Evolutionary conservation across 2,888 invertebrate species (phyloP).

Genomic region (Tinea pellionella): DNA sequence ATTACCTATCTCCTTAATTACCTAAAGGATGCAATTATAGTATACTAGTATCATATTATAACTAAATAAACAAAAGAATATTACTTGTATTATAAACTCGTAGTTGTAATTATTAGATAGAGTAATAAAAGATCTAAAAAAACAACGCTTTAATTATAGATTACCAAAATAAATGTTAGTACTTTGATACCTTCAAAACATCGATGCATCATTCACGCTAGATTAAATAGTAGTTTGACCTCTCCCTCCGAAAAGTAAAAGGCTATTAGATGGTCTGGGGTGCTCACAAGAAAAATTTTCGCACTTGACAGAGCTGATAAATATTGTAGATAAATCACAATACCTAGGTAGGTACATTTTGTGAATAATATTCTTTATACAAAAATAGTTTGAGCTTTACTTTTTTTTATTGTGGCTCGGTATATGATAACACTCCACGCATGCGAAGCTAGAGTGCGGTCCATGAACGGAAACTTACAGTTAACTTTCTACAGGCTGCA

Average conservation of each 20-base stretch:
- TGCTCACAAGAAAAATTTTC: slow-evolving; percentile 34
- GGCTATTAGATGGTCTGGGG: slow-evolving; percentile 54
- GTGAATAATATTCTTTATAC: no score
- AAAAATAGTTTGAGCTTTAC: no score
- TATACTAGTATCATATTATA: no score
- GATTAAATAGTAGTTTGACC: slow-evolving; percentile 65
- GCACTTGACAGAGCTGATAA: slow-evolving; percentile 28
- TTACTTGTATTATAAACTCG: no score
- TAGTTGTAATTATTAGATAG: no score
- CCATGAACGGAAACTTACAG: no score
- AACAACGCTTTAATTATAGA: neutral
- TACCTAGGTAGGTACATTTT: neutral
- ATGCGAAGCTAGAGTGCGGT: no score
- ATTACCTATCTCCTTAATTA: no score
- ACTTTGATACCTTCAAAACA: slow-evolving; percentile 8
- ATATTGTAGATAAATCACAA: slow-evolving; percentile 20
- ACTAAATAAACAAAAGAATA: no score
- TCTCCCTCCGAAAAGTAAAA: slow-evolving; percentile 50
- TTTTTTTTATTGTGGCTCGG: neutral
- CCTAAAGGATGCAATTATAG: no score
- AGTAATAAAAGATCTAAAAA: neutral
- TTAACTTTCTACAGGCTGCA: no score
- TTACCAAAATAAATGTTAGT: slow-evolving; percentile 9
- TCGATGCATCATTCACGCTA: slow-evolving; percentile 54
- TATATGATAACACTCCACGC: no score